Base-by-base conservation (phyloP, 1,140 invertebrate species). In the Drosophila nigromelanica region DNA sequence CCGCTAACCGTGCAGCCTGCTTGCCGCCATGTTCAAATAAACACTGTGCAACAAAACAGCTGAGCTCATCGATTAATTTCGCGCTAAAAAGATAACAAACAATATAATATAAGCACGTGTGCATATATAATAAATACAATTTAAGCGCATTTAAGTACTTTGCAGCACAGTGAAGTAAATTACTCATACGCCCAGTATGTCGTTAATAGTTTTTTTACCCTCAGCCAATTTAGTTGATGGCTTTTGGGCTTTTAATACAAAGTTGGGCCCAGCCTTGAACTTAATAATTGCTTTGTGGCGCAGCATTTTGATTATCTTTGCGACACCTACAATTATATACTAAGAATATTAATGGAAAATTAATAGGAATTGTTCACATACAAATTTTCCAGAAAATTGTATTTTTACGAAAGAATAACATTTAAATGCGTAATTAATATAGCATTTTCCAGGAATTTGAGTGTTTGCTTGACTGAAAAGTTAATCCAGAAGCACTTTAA, bases 251-350 rank as follows among this genome's bases (percentile, higher is more conserved):
- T 67, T 8, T 18, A 27, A n/a, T 18, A 48, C 18, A 37, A 40
- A 42, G 48, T 55, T 42, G 3, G 14, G 21, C 21, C 21, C 18
- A 56, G 33, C 73, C 73, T 68, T 76, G 70, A 76, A 68, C 62
- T 73, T 66, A 75, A 56, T 76, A 66, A 76, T 61, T 52, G 68
- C 45, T 27, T 67, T 75, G 61, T 62, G 43, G 60, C 62, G 60
- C 56, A 8, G 5, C 11, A 10, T 15, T 33, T 51, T n/a, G 51
- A 54, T 39, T 24, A 21, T n/a, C 18, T 18, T 4, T 12, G n/a
- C 24, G 4, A 4, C 30, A 48, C 11, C 39, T n/a, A 30, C 5
- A n/a, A 27, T 18, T 18, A 48, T 11, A 33, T 27, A 5, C 24
- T 15, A 1, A 14, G 15, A 39, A 39, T n/a, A 54, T 0, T 39